Percentiles rank a stretch among this genome's conserved stretches.
Evolutionary conservation across 2,113 vertebrate genomes (phyloP).

Genomic region (Motacilla alba): DNA sequence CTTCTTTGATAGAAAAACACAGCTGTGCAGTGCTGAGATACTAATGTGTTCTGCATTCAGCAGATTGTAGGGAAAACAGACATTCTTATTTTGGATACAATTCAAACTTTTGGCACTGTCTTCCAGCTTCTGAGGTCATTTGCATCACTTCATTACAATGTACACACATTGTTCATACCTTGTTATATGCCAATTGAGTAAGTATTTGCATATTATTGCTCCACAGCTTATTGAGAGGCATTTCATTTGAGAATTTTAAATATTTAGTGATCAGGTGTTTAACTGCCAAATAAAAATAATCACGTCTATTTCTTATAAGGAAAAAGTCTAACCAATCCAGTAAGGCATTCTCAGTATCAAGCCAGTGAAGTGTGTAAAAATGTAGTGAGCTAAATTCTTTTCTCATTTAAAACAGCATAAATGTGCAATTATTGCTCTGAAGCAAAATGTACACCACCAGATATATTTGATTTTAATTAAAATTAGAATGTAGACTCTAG

Average conservation of each 20-base stretch:
- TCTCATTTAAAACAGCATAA: conserved; percentile 14
- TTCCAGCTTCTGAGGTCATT: conserved; percentile 55
- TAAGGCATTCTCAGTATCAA: background rate
- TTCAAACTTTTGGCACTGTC: conserved; percentile 46
- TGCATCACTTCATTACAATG: conserved; percentile 36
- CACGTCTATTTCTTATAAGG: background rate
- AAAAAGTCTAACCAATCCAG: background rate
- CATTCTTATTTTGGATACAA: conserved; percentile 41
- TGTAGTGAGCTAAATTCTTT: background rate
- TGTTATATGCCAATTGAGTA: conserved; percentile 37
- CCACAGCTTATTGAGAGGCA: conserved; percentile 17
- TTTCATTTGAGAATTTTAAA: conserved; percentile 62
- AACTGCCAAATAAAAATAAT: conserved; percentile 42
- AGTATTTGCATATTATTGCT: conserved; percentile 24
- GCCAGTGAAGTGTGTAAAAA: background rate
- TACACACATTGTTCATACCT: conserved; percentile 32
- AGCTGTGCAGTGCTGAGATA: conserved; percentile 45
- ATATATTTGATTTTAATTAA: background rate
- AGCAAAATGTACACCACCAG: background rate
- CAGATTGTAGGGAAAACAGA: conserved; percentile 48
- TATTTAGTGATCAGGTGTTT: conserved; percentile 63
- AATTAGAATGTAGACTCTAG: background rate
- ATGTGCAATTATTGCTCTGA: background rate
- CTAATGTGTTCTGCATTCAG: conserved; percentile 38
- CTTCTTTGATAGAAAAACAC: conserved; percentile 34